Percentiles rank a stretch among this genome's conserved stretches.
Conservation (phyloP, 2,888 invertebrate genomes). For the Pristionchus exspectatus region DNA sequence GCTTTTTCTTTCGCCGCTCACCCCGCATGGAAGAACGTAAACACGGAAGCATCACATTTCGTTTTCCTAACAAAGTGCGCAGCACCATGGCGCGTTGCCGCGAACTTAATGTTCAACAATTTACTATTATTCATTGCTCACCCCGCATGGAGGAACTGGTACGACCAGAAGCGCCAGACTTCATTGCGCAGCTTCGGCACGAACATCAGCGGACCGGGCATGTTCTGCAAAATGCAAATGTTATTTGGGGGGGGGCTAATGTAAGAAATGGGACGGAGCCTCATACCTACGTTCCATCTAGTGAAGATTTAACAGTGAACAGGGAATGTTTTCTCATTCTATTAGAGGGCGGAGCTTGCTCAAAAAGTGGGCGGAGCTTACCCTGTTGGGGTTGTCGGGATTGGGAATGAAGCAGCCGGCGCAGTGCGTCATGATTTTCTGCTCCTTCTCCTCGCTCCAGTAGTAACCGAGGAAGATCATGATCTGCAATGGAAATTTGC, state of each 20-base stretch:
- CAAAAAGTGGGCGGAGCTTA: neutral
- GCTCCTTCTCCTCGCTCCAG: constrained; percentile 70
- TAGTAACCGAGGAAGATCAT: constrained; percentile 82
- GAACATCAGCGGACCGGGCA: constrained; percentile 85
- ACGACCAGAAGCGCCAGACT: constrained; percentile 93
- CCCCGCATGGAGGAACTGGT: constrained; percentile 82
- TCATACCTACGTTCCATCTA: neutral
- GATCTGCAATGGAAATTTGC: constrained; percentile 78
- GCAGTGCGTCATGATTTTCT: constrained; percentile 83
- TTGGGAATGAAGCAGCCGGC: constrained; percentile 84
- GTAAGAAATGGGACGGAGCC: neutral
- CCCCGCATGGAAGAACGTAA: neutral
- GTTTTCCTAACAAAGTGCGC: too few species aligned
- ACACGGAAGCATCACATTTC: too few species aligned
- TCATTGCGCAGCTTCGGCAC: constrained; percentile 90
- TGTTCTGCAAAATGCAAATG: neutral
- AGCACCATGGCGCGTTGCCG: neutral
- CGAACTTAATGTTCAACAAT: neutral
- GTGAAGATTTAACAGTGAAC: neutral
- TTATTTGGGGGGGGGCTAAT: neutral
- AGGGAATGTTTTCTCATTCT: neutral
- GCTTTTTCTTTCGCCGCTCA: neutral
- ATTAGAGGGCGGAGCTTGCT: neutral
- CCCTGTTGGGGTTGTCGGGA: neutral
- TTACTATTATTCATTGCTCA: constrained; percentile 1